These are phyloP conservation scores for Pogonus chalceus DNA, from an alignment of 1,140 invertebrate genomes.

Conservation along the genomic window DNA sequence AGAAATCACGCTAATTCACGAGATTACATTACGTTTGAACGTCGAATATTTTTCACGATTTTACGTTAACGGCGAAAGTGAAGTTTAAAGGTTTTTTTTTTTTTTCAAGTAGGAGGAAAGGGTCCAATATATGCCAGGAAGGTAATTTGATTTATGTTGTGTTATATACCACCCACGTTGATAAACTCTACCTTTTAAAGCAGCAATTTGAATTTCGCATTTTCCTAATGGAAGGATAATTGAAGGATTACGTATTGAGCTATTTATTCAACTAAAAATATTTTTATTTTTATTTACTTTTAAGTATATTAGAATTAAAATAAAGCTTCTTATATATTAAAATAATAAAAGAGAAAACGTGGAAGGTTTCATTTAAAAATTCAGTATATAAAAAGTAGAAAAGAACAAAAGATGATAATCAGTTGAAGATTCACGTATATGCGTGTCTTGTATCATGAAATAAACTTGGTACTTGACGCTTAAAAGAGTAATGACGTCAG, in stretches of 20 bases:
- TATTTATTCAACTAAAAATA: not conserved
- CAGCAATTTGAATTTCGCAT: too few species aligned
- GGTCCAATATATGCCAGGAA: not conserved
- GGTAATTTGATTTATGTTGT: not conserved
- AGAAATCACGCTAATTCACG: not conserved
- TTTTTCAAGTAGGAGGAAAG: not conserved
- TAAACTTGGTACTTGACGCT: not conserved
- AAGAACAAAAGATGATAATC: not conserved
- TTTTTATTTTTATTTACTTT: not conserved
- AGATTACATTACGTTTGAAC: not conserved
- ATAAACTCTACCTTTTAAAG: too few species aligned
- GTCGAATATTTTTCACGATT: conserved; percentile 2
- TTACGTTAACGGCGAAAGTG: not conserved
- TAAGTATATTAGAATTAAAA: not conserved
- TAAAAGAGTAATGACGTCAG: not conserved
- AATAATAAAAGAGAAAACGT: too few species aligned
- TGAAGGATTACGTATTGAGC: too few species aligned
- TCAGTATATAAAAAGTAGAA: not conserved
- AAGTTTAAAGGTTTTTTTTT: not conserved
- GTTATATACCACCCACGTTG: not conserved
- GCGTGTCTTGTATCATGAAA: not conserved
- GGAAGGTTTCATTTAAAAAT: too few species aligned
- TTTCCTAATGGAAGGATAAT: too few species aligned
- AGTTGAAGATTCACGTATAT: not conserved
- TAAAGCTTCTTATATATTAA: too few species aligned